phyloP scores from a whole-genome alignment of 2,888 invertebrate genomes.

The Neocrepidodera transversa region DNA sequence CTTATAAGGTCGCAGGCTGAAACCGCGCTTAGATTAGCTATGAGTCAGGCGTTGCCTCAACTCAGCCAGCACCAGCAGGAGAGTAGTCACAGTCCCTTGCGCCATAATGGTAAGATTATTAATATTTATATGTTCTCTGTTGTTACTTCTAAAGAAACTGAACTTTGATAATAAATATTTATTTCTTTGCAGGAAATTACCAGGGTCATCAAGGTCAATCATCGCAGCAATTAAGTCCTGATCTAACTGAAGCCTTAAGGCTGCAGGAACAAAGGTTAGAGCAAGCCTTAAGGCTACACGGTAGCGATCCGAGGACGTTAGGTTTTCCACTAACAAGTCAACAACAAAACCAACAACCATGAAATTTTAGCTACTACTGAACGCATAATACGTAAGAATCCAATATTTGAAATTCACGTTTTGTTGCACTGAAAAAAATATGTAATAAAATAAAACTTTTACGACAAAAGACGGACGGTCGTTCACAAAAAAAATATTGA shows the following conservation, averaged over 20 bases:
- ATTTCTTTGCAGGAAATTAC: constrained; percentile 49
- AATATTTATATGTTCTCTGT: too few relatives aligned
- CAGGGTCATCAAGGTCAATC: constrained; percentile 56
- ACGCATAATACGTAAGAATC: constrained; percentile 54
- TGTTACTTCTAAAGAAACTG: too few relatives aligned
- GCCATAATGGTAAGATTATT: constrained; percentile 55
- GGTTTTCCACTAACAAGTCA: constrained; percentile 72
- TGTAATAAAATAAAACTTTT: neutral
- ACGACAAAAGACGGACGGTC: constrained; percentile 19
- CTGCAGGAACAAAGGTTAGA: constrained; percentile 79
- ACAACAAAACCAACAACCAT: constrained; percentile 68
- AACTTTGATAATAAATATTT: neutral
- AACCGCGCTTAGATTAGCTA: constrained; percentile 81
- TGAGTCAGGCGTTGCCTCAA: constrained; percentile 67
- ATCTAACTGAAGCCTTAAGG: constrained; percentile 74
- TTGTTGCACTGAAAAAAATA: constrained; percentile 9
- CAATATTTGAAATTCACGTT: constrained; percentile 19
- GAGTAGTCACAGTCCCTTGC: constrained; percentile 57
- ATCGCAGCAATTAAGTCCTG: constrained; percentile 69
- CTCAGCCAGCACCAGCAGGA: constrained; percentile 59
- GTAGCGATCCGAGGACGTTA: constrained; percentile 77
- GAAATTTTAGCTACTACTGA: constrained; percentile 85
- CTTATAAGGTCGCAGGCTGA: constrained; percentile 85
- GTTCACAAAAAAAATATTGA: constrained; percentile 9
- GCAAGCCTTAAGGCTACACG: constrained; percentile 81